Evolutionary conservation across 2,797 vertebrate species (phyloP).

Genomic region (Hydrolagus colliei): DNA sequence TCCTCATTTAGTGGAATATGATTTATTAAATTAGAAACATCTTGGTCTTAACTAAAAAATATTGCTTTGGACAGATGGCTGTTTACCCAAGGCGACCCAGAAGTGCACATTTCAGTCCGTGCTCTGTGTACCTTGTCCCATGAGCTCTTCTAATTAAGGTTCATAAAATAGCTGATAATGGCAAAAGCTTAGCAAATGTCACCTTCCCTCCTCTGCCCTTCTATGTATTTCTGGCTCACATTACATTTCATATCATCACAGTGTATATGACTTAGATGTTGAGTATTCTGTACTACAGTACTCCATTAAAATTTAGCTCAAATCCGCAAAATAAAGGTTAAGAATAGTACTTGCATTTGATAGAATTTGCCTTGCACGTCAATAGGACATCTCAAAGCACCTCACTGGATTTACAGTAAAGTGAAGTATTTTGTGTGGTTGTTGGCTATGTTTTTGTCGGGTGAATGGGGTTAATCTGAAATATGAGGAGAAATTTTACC

Average conservation of each 20-base stretch:
- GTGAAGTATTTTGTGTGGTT: too few species aligned
- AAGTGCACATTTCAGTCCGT: constrained; percentile 25
- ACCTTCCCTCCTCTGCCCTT: constrained; percentile 12
- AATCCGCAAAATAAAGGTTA: neutral
- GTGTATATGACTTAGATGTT: constrained; percentile 12
- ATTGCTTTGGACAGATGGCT: constrained; percentile 21
- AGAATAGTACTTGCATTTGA: too few species aligned
- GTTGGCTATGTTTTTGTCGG: too few species aligned
- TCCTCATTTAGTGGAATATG: constrained; percentile 1
- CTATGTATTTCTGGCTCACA: constrained; percentile 17
- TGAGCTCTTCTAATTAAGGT: constrained; percentile 28
- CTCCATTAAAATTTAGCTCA: constrained; percentile 20
- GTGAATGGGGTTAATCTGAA: neutral
- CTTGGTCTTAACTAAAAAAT: neutral
- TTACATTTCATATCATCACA: constrained; percentile 5
- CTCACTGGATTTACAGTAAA: too few species aligned
- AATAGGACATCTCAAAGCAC: too few species aligned
- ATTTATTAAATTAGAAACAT: constrained; percentile 30
- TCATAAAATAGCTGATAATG: constrained; percentile 30
- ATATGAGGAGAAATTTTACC: constrained; percentile 6
- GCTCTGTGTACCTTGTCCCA: constrained; percentile 11
- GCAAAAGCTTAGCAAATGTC: constrained; percentile 28
- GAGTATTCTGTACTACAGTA: neutral
- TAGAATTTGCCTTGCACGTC: too few species aligned
- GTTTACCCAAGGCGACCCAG: constrained; percentile 26